Evolutionary conservation across 2,113 vertebrate genomes (phyloP), one percentile per base, ranked within the genome.

Genomic region (Miniopterus natalensis): DNA sequence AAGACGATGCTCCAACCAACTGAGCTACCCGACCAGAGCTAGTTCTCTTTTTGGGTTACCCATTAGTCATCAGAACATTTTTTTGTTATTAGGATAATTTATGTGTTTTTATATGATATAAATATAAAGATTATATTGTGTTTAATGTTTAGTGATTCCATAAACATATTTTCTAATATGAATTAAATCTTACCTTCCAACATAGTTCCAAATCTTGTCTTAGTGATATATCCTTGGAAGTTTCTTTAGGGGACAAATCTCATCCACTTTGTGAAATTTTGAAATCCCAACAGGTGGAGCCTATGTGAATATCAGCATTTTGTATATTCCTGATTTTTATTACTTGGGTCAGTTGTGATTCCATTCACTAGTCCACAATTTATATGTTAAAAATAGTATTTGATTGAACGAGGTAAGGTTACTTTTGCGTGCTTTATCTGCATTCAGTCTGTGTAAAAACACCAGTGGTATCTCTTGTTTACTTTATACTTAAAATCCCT

Each of bases 121-220:
- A 87, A 65, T 71, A 53, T 63, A 73, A 84, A 55, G 29, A 55
- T 79, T 55, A 66, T n/a, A 77, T 61, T 63, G 8, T 80, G 18
- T 71, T 87, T 92, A 86, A 75, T 6, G 47, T 70, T 92, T 47
- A 92, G 12, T 65, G 20, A 66, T 45, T 71, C 59, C 8, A 61
- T 84, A 40, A 81, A 92, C 40, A 27, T 88, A 84, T 90, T 95
- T 90, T 90, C 9, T 88, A 65, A 77, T 53, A 36, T 55, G 31
- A 87, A 78, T 49, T 74, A 74, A 80, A 61, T 84, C 11, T 80
- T 89, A 36, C 53, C 36, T 93, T 92, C 11, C 27, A 88, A 47
- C 0, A 1, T 84, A 59, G 68, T 71, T 75, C 11, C 31, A 74
- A 87, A 65, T 75, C 53, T 85, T 88, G 20, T 6, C 36, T 66